Conservation (phyloP, 1,140 invertebrate genomes). For the Pantala flavescens region DNA sequence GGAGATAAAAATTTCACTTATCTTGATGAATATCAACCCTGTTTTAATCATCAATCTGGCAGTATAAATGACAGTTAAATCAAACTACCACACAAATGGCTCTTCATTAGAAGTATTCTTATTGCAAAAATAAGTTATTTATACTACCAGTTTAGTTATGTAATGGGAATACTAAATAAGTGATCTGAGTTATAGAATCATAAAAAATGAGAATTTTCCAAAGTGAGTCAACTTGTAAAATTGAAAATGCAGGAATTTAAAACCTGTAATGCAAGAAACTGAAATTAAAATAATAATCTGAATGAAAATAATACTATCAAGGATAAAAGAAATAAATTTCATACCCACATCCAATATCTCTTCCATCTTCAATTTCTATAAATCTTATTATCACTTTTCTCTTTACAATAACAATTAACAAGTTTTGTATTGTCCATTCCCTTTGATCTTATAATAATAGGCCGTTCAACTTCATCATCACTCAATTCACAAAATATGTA, state of each 20-base stretch:
- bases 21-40: background rate
- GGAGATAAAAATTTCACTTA: no score
- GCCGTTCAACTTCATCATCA: background rate
- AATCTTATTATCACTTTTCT: conserved; percentile 3
- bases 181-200: no score
- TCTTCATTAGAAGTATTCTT: background rate
- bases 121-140: conserved; percentile 1
- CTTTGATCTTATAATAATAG: background rate
- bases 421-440: background rate
- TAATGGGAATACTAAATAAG: background rate
- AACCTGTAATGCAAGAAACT: no score
- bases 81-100: background rate
- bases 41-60: background rate
- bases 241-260: no score
- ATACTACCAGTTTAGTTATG: background rate
- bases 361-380: background rate
- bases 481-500: conserved; percentile 3
- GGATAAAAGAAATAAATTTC: background rate
- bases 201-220: no score
- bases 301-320: background rate
- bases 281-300: no score
- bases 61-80: background rate
- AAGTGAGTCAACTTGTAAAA: no score
- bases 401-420: background rate
- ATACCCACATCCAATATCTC: background rate